Evolutionary conservation across 2,888 invertebrate species (phyloP).

Genomic region (Heliconius hortense): DNA sequence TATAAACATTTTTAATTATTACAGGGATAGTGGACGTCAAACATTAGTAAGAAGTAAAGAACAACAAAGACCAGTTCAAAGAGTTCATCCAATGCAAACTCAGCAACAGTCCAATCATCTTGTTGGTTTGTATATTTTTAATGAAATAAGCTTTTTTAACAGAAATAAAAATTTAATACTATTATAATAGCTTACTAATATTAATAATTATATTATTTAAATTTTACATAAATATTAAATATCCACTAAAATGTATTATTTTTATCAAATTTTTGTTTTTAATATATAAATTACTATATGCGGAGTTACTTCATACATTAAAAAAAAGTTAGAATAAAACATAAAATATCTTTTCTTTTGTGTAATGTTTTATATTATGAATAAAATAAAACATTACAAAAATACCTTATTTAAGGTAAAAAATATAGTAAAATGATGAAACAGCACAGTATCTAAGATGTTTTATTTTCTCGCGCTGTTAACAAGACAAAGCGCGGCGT

Average conservation of each 20-base stretch:
- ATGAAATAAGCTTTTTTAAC: background rate
- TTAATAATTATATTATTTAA: background rate
- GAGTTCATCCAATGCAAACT: slow-evolving; percentile 75
- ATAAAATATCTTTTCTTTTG: too few species aligned
- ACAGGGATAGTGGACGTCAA: slow-evolving; percentile 70
- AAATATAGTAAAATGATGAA: too few species aligned
- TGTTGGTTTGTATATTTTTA: slow-evolving; percentile 38
- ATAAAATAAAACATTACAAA: too few species aligned
- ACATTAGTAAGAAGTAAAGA: slow-evolving; percentile 76
- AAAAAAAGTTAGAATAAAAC: too few species aligned
- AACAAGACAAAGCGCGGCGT: too few species aligned
- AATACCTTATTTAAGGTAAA: too few species aligned
- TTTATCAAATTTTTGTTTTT: background rate
- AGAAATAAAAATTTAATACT: background rate
- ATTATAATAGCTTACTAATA: background rate
- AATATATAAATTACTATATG: background rate
- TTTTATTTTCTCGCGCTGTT: too few species aligned
- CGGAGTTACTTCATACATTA: too few species aligned
- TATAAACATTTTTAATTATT: slow-evolving; percentile 33
- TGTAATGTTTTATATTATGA: too few species aligned
- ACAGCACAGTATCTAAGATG: too few species aligned
- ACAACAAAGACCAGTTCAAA: slow-evolving; percentile 72
- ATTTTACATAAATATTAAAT: background rate
- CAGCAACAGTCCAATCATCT: slow-evolving; percentile 56
- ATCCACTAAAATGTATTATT: background rate